Base-by-base conservation (phyloP, 2,797 vertebrate genomes). In the Eulemur albifrons region DNA sequence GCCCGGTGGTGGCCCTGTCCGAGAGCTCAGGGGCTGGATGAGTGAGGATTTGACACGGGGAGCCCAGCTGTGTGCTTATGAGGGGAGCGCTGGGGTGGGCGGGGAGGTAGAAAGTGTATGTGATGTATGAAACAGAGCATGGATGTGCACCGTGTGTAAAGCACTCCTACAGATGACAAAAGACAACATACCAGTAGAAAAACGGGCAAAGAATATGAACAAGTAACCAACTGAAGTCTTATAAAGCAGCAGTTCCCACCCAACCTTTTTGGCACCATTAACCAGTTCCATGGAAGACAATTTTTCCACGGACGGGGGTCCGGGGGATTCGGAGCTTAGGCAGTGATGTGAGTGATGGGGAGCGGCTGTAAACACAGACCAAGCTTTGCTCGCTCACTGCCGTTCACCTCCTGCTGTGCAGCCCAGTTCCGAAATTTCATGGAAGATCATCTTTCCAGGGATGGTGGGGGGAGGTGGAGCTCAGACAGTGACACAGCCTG, bases 31-130 rank as follows among this genome's bases (percentile, higher is more conserved):
- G 40, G 59, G 48, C 72, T 67, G 50, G 50, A 23, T 23, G 61
- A 30, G 35, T 23, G 7, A 48, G 75, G 27, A 23, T 38, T 7
- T 63, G 90, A 48, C 11, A 12, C 0, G 1, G n/a, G 59, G 18
- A 11, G 32, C 9, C 4, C 35, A 18, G 50, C 30, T 3, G 27
- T 0, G 17, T 32, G 40, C 5, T 14, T 20, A 21, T 0, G 30
- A 57, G 50, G 38, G n/a, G 27, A 67, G 50, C 35, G 15, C 23
- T n/a, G 54, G 43, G 21, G 35, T n/a, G 5, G n/a, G 50, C 5
- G 13, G 0, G 75, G 21, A 32, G 6, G 27, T 9, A 15, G 57
- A 63, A 32, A 35, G 45, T 2, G 0, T 10, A 0, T 48, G 8
- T 3, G 32, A 54, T 23, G 15, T 5, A 63, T 11, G 0, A 9